Base-by-base conservation (phyloP, 2,113 vertebrate species). In the Panthera uncia region DNA sequence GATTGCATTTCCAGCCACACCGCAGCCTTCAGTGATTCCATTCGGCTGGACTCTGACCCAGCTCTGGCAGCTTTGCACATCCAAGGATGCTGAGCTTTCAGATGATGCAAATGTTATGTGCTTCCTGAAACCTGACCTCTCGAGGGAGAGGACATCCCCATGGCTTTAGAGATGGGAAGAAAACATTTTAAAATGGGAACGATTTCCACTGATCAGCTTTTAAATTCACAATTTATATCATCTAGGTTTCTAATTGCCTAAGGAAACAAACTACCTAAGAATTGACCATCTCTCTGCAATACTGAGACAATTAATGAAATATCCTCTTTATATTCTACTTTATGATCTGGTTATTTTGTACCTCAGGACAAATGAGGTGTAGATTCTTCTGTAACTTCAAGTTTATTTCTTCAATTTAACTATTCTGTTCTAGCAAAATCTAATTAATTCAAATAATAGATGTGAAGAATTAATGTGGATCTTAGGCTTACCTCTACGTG, bases 131-230 rank as follows among this genome's bases (percentile, higher is more conserved):
- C 36, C 80, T 95, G 78, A 93, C 63, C 21, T 95, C 63, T 88
- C 31, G 18, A 76, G n/a, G 79, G 45, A 80, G 71, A 96, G 63
- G 38, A 48, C 8, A 45, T 69, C 5, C 33, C 45, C 31, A 65
- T 41, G 23, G 10, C 52, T 83, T 94, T 38, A 78, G 21, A 76
- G 33, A 88, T 52, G 7, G 33, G 68, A 82, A 52, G 25, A 50
- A 84, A 65, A 80, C 38, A 11, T n/a, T 89, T 91, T 52, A 96
- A 96, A 97, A 61, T 63, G 7, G 31, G 92, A 96, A 71, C 45
- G 80, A 69, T 48, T n/a, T 96, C 19, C 63, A 89, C 31, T 57
- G 74, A 71, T 76, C 10, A 10, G 19, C 16, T 57, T 19, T 66
- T 27, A 90, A 91, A 80, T 80, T 92, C 52, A 41, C 33, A n/a